Evolutionary conservation across 1,140 invertebrate species (phyloP).

Genomic region (Prorops nasuta): DNA sequence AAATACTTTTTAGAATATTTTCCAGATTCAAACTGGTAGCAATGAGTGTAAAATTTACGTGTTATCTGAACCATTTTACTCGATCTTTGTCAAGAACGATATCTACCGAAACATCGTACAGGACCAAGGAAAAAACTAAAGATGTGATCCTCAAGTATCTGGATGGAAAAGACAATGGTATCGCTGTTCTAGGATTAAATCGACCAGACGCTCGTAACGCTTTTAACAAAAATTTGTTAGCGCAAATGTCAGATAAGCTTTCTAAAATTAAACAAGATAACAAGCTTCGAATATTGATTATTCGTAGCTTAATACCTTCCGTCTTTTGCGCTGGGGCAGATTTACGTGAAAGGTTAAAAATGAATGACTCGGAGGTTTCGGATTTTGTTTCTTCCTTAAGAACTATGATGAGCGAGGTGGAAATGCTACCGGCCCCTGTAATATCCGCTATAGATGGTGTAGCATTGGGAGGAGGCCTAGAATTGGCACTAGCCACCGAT

Average conservation of each 20-base stretch:
- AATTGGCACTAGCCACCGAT: slow-evolving; percentile 92
- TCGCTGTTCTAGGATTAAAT: slow-evolving; percentile 80
- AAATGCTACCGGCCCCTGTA: slow-evolving; percentile 85
- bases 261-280: slow-evolving; percentile 71
- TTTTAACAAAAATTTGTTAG: slow-evolving; percentile 64
- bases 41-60: too few species aligned
- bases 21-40: too few species aligned
- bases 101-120: slow-evolving; percentile 33
- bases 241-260: slow-evolving; percentile 66
- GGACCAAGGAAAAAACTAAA: slow-evolving; percentile 31
- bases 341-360: slow-evolving; percentile 85
- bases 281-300: slow-evolving; percentile 75
- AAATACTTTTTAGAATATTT: too few species aligned
- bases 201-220: slow-evolving; percentile 81
- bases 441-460: slow-evolving; percentile 94
- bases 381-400: slow-evolving; percentile 77
- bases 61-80: too few species aligned
- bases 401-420: slow-evolving; percentile 68
- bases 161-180: slow-evolving; percentile 66
- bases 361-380: slow-evolving; percentile 78
- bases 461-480: slow-evolving; percentile 91
- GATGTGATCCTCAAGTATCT: slow-evolving; percentile 48
- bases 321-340: slow-evolving; percentile 96
- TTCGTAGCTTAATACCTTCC: slow-evolving; percentile 84
- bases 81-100: too few species aligned